Evolutionary conservation across 2,797 vertebrate species (phyloP), one percentile per base, ranked within the genome.

Genomic region (Ctenopoma kingsleyae): DNA sequence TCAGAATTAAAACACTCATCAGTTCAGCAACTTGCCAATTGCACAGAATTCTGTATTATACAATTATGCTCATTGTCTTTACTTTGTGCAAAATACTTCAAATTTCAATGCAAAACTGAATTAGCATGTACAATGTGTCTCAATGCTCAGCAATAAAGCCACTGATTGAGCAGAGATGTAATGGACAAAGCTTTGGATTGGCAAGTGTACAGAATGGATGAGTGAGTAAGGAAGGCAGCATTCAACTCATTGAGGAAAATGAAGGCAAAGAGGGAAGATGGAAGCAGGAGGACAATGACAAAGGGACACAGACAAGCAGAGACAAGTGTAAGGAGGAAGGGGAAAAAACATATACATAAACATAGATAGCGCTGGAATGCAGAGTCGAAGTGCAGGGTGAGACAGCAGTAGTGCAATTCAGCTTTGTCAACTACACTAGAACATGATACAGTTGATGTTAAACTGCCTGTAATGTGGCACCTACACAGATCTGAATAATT

Each of bases 131-230:
- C 67, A 63, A 65, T 75, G 68, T 43, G 74, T 81, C 83, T 87
- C 78, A 80, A 71, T 81, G 83, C 75, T 85, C 75, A 76, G 85
- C 76, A 48, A 64, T 87, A 81, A 77, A 79, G 75, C 88, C 82
- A 30, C 80, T 16, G 79, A 82, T 79, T 74, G 81, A 77, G 85
- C 81, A 79, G 81, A 72, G 75, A 88, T 89, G 91, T 58, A 74
- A 89, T 90, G 89, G 46, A 67, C 67, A 86, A 90, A 91, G 87
- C 85, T 82, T 86, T 69, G 82, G 79, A 92, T 92, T 93, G 94
- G 94, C 94, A 94, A 94, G 94, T 93, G 87, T 92, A 90, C 89
- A 87, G 89, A 94, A 94, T 92, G 92, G 91, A 94, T 93, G 94
- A 94, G 93, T 81, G 82, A 91, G 83, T 83, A 52, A 85, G 77